These are phyloP conservation scores for Hybos culiciformis DNA, from an alignment of 2,888 invertebrate genomes.

Conservation along the genomic window DNA sequence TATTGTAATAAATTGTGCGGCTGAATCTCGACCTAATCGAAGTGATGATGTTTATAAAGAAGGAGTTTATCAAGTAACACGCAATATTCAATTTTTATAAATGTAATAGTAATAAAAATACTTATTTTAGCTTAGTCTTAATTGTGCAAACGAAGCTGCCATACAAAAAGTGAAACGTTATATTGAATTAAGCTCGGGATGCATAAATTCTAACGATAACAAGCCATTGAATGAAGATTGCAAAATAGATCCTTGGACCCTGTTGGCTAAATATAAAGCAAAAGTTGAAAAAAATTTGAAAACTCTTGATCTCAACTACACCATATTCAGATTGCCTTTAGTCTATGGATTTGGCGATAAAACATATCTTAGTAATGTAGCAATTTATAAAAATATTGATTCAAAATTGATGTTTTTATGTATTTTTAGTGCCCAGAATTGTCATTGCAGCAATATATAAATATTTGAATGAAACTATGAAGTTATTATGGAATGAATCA, in stretches of 20 bases:
- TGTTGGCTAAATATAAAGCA: slow-evolving; percentile 67
- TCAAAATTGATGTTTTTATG: background rate
- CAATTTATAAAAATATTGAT: background rate
- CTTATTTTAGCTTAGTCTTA: no score
- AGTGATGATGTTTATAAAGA: slow-evolving; percentile 82
- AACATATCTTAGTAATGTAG: slow-evolving; percentile 59
- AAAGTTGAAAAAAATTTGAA: slow-evolving; percentile 67
- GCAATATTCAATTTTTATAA: no score
- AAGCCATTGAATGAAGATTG: slow-evolving; percentile 61
- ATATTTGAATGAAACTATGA: slow-evolving; percentile 79
- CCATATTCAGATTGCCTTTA: slow-evolving; percentile 67
- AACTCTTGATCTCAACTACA: slow-evolving; percentile 55
- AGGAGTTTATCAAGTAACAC: slow-evolving; percentile 69
- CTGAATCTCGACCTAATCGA: slow-evolving; percentile 79
- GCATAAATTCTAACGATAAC: slow-evolving; percentile 69
- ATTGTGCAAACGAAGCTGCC: slow-evolving; percentile 68
- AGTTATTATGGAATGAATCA: slow-evolving; percentile 75
- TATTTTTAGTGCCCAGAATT: slow-evolving; percentile 58
- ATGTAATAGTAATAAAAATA: no score
- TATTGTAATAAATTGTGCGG: slow-evolving; percentile 79
- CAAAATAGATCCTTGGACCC: slow-evolving; percentile 70
- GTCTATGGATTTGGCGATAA: slow-evolving; percentile 79
- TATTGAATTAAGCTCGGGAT: slow-evolving; percentile 75
- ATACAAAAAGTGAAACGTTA: slow-evolving; percentile 52
- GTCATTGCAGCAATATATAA: slow-evolving; percentile 81